Evolutionary conservation across 2,797 vertebrate genomes (phyloP).

Genomic region (Microchirus variegatus): DNA sequence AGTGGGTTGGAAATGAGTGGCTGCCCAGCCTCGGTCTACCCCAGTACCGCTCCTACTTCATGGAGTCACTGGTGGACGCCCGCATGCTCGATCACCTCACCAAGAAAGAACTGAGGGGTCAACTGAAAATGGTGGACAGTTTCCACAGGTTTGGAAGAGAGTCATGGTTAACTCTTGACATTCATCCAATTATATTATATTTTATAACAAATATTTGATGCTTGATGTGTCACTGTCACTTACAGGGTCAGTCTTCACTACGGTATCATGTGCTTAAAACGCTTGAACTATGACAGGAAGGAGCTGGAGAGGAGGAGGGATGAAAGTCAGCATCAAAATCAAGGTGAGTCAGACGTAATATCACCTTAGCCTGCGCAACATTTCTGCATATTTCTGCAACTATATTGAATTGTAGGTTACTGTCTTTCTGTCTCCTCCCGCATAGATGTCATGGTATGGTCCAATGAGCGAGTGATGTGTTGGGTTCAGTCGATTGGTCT

Average conservation of each 20-base stretch:
- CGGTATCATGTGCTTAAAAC: constrained; percentile 96
- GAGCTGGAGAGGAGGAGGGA: constrained; percentile 94
- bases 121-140: constrained; percentile 99
- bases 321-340: constrained; percentile 91
- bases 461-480: constrained; percentile 94
- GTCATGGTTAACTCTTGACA: not conserved
- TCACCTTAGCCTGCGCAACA: no score
- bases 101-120: constrained; percentile 96
- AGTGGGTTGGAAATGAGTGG: constrained; percentile 99
- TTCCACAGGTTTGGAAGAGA: constrained; percentile 88
- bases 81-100: constrained; percentile 98
- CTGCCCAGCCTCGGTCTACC: constrained; percentile 96
- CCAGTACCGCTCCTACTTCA: constrained; percentile 98
- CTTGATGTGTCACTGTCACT: constrained; percentile 5
- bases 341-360: constrained; percentile 76
- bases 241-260: constrained; percentile 97
- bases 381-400: not conserved
- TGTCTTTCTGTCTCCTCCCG: not conserved
- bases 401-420: not conserved
- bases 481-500: constrained; percentile 92
- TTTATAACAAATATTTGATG: not conserved
- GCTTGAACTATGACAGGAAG: constrained; percentile 96
- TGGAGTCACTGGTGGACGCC: constrained; percentile 98
- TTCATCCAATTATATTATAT: not conserved
- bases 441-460: constrained; percentile 95